phyloP scores from a whole-genome alignment of 1,140 invertebrate species.

The Lysiphlebus fabarum region DNA sequence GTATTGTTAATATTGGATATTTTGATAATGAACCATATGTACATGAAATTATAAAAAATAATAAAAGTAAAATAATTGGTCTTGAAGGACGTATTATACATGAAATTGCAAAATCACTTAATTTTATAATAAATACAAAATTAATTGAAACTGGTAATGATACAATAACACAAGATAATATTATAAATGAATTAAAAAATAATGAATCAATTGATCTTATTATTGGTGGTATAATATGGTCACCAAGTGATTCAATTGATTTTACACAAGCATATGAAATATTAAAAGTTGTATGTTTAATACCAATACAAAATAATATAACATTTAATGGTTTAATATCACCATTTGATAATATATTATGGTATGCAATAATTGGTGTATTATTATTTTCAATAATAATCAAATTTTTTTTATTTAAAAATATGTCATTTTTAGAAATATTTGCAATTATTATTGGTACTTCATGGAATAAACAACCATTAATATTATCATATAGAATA shows the following conservation, averaged over 20 bases:
- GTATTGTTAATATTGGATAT: conserved; percentile 29
- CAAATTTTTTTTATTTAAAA: conserved; percentile 30
- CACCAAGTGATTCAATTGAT: conserved; percentile 20
- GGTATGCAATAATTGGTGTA: conserved; percentile 33
- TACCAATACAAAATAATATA: conserved; percentile 35
- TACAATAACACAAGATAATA: conserved; percentile 6
- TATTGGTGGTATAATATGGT: conserved; percentile 38
- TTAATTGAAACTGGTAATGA: conserved; percentile 10
- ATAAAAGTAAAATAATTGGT: conserved; percentile 11
- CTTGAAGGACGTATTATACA: conserved; percentile 28
- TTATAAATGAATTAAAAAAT: conserved; percentile 12
- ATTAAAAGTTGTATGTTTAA: conserved; percentile 38
- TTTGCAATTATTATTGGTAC: conserved; percentile 37
- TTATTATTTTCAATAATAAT: conserved; percentile 32
- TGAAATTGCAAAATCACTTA: conserved; percentile 7
- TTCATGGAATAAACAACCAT: conserved; percentile 32
- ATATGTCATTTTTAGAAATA: conserved; percentile 39
- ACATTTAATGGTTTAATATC: conserved; percentile 38
- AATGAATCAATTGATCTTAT: conserved; percentile 34
- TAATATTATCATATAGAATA: conserved; percentile 31
- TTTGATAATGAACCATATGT: conserved; percentile 36
- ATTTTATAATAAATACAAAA: background rate
- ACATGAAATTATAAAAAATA: background rate
- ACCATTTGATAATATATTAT: conserved; percentile 37
- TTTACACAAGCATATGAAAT: conserved; percentile 42